These are phyloP conservation scores for Phalera bucephala DNA, from an alignment of 2,888 invertebrate genomes.

Conservation along the genomic window DNA sequence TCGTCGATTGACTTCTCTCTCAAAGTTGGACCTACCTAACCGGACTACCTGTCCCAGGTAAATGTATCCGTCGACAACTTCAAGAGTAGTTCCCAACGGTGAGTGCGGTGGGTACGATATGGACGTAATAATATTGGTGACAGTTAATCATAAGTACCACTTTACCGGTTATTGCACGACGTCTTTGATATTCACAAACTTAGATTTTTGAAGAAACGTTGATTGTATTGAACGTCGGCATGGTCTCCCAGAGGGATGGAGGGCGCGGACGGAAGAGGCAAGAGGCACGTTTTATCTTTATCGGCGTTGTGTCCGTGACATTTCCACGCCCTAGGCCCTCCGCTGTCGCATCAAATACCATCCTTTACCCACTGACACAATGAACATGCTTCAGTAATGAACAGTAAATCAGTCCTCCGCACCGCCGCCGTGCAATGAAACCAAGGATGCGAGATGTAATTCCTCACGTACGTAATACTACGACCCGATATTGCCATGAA, in stretches of 20 bases:
- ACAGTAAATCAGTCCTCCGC: conserved; percentile 8
- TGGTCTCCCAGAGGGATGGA: conserved; percentile 3
- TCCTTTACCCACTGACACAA: conserved; percentile 37
- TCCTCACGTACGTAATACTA: too few relatives aligned
- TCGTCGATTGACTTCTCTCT: too few relatives aligned
- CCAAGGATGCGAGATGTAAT: background rate
- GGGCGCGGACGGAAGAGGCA: conserved; percentile 12
- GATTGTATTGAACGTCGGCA: conserved; percentile 15
- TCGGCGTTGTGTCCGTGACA: conserved; percentile 64
- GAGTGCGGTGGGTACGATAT: too few relatives aligned
- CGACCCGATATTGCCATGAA: too few relatives aligned
- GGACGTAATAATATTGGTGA: too few relatives aligned
- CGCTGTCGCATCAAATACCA: conserved; percentile 38
- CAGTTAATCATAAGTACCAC: too few relatives aligned
- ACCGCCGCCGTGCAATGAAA: background rate
- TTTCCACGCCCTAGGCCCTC: conserved; percentile 57
- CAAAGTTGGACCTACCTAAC: too few relatives aligned
- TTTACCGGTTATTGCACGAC: too few relatives aligned
- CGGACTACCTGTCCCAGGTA: too few relatives aligned
- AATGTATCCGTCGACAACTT: too few relatives aligned
- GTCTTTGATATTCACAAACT: too few relatives aligned
- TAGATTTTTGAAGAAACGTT: background rate
- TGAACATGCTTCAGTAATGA: conserved; percentile 23
- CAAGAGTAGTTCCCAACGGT: too few relatives aligned
- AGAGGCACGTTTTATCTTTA: conserved; percentile 52